Evolutionary conservation across 2,888 invertebrate genomes (phyloP).

Genomic region (Dynastes maya): DNA sequence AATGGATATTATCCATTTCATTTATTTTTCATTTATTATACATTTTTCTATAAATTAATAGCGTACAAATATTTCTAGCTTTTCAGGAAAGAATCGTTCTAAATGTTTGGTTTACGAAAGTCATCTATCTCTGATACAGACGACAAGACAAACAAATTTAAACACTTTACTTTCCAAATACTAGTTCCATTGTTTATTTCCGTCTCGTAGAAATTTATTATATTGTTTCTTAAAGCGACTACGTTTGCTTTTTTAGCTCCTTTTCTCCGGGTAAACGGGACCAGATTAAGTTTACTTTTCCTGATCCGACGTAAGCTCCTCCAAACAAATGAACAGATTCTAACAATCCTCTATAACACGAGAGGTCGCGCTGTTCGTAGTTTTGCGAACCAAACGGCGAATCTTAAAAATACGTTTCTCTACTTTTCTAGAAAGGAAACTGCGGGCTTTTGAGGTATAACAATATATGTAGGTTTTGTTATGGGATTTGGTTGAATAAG

Average conservation of each 20-base stretch:
- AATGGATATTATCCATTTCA: no score
- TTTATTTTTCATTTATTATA: no score
- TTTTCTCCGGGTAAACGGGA: conserved; percentile 19
- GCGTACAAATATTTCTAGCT: no score
- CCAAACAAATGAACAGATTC: conserved; percentile 41
- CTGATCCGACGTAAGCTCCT: conserved; percentile 32
- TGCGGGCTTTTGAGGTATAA: no score
- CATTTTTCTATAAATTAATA: no score
- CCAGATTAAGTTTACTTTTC: conserved; percentile 40
- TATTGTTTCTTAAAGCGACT: conserved; percentile 38
- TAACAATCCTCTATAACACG: conserved; percentile 11
- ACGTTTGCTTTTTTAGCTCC: conserved; percentile 12
- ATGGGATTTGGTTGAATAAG: no score
- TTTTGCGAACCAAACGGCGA: not conserved
- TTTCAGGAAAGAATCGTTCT: no score
- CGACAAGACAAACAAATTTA: conserved; percentile 16
- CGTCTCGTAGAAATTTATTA: conserved; percentile 28
- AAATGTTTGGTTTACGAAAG: no score
- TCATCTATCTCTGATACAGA: no score
- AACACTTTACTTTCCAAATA: conserved; percentile 24
- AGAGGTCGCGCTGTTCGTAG: conserved; percentile 6
- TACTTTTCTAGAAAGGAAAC: no score
- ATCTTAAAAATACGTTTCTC: conserved; percentile 2
- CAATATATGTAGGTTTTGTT: no score
- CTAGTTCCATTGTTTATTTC: conserved; percentile 26